Percentiles rank a stretch among this genome's conserved stretches.
Conservation (phyloP, 2,888 invertebrate species). For the Andrena marginata region DNA sequence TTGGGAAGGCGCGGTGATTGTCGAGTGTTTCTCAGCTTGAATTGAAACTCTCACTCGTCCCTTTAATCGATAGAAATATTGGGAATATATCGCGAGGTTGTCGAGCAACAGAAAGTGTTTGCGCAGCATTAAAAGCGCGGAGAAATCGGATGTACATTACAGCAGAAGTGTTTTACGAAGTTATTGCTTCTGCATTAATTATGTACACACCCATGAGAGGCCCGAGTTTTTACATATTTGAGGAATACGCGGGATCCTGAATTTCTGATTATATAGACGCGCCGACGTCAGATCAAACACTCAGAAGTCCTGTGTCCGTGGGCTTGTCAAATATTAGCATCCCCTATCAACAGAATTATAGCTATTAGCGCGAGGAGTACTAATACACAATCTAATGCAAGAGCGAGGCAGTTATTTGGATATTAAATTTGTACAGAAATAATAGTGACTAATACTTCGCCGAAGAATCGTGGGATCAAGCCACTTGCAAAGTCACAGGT, state of each 20-base stretch:
- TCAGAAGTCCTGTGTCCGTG: constrained; percentile 5
- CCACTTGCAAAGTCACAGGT: constrained; percentile 50
- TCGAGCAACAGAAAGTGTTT: background rate
- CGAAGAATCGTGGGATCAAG: constrained; percentile 22
- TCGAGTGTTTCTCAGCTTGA: background rate
- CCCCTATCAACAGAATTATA: too few species aligned
- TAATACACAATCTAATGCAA: too few species aligned
- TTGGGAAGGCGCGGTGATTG: background rate
- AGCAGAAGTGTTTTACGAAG: background rate
- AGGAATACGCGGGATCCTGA: constrained; percentile 8
- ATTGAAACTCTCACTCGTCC: background rate
- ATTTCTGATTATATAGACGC: background rate
- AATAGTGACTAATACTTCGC: background rate
- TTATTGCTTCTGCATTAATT: constrained; percentile 17
- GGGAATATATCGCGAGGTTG: constrained; percentile 1
- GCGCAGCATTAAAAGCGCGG: background rate
- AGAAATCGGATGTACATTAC: constrained; percentile 36
- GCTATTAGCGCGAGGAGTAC: too few species aligned
- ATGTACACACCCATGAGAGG: background rate
- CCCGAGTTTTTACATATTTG: constrained; percentile 23
- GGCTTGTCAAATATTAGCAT: background rate
- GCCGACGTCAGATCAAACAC: constrained; percentile 1
- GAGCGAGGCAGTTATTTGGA: too few species aligned
- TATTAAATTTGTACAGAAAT: too few species aligned
- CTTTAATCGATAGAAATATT: background rate